Evolutionary conservation across 2,888 invertebrate genomes (phyloP), one percentile per base, ranked within the genome.

Genomic region (Sarcophaga carnaria): DNA sequence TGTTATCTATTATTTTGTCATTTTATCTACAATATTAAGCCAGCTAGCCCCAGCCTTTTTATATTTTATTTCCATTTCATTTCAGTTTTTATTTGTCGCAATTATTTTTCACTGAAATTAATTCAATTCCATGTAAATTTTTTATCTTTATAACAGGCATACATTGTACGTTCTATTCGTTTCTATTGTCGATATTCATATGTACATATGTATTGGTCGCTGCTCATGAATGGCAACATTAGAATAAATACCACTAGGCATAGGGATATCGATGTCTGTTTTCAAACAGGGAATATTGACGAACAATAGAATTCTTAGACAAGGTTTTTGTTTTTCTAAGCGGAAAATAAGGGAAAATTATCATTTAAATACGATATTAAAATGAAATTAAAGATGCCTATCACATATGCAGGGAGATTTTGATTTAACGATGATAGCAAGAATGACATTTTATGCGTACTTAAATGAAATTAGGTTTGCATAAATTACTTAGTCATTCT

Each of bases 61-160:
- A 4, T 54, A 54, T 54, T 54, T 54, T 54, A 5, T 17, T 54
- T 14, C 54, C 4, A 14, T 54, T 54, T 54, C 17, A 14, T 54
- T 54, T 54, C 4, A 54, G 2, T n/a, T 66, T 71, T 2, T 69
- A 69, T 49, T 37, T 22, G 47, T 49, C 69, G 62, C 11, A 45
- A 37, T 59, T 27, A 2, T 67, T 49, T 22, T 54, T 62, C 67
- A 60, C 47, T 62, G 47, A 45, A 74, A 74, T 80, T 74, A 74
- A 80, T 80, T 74, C 67, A 80, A 80, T 80, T 80, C 45, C 72
- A 59, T 59, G 49, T 59, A 14, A 77, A 59, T 77, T 77, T 59
- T 54, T 54, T 54, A 14, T 37, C 37, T 37, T 37, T 37, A 37
- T 37, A 37, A 10, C 37, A 37, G 37, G 0, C 37, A 0, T 37